Evolutionary conservation across 2,113 vertebrate species (phyloP).

Genomic region (Gnathonemus longibarbis): DNA sequence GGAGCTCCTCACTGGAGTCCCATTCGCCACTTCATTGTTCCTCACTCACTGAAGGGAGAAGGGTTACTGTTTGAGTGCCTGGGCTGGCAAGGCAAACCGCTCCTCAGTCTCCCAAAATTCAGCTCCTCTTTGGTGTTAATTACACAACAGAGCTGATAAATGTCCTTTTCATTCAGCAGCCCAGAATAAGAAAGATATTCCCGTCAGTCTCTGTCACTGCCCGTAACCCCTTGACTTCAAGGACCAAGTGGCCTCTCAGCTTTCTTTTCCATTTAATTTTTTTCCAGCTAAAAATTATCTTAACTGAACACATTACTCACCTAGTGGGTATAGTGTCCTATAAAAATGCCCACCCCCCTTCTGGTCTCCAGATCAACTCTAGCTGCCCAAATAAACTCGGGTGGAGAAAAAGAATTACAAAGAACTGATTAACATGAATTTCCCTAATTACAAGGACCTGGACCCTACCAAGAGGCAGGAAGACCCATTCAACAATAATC

Average conservation of each 20-base stretch:
- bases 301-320: constrained; percentile 24
- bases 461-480: not conserved
- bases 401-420: not conserved
- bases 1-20: not conserved
- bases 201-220: not conserved
- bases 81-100: not conserved
- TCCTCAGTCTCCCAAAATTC: not conserved
- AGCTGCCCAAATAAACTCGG: not conserved
- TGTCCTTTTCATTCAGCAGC: not conserved
- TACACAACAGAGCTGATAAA: not conserved
- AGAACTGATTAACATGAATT: not conserved
- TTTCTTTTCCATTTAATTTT: not conserved
- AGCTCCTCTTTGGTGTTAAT: not conserved
- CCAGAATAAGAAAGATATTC: not conserved
- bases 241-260: not conserved
- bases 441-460: not conserved
- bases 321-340: constrained; percentile 14
- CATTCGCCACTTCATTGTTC: constrained; percentile 38
- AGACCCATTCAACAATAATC: not conserved
- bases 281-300: constrained; percentile 12
- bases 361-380: not conserved
- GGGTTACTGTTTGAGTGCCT: not conserved
- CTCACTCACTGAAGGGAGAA: constrained; percentile 23
- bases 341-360: not conserved
- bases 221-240: not conserved